Base-by-base conservation (phyloP, 2,113 vertebrate species). In the Pteruthius melanotis region DNA sequence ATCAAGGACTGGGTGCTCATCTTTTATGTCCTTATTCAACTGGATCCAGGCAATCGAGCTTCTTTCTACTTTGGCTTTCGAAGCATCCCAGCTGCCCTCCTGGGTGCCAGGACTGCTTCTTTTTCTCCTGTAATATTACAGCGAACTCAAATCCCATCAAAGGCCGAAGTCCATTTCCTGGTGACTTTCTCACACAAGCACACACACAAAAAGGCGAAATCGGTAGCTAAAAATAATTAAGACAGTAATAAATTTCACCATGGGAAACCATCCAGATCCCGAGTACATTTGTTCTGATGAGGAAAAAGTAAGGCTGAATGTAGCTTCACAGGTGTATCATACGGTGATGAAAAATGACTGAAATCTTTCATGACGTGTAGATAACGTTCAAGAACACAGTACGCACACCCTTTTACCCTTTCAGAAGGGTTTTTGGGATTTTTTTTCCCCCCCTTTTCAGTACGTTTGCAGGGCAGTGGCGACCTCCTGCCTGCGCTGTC, bases 361-460 rank as follows among this genome's bases (percentile, higher is more conserved):
- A 47, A 59, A 63, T 44, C 16, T 59, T 35, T 52, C 13, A 15
- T 7, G 65, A 63, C 7, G 16, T 4, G 27, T 13, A 19, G 40
- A 4, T 13, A 77, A 16, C 12, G 5, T 15, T 70, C 71, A 18
- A 2, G 33, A 65, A 53, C 27, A 20, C 0, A 11, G 33, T 3
- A 13, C 13, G 2, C 1, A 33, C 63, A 28, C 10, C 15, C 49
- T 37, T 78, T 18, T 5, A 49, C 52, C 15, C 68, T 63, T 54
- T 56, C 69, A 10, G 56, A 57, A 18, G 47, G 27, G 14, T 40
- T 37, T 61, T 17, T 23, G 50, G 42, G 40, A 42, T 42, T 21
- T 28, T 17, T 18, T 20, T 4, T 1, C 0, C 1, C 33, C 0
- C 1, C 33, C 7, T 21, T 83, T 40, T 26, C 39, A n/a, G 17